These are phyloP conservation scores for Grammomys surdaster DNA, from an alignment of 2,113 vertebrate species.

Conservation along the genomic window DNA sequence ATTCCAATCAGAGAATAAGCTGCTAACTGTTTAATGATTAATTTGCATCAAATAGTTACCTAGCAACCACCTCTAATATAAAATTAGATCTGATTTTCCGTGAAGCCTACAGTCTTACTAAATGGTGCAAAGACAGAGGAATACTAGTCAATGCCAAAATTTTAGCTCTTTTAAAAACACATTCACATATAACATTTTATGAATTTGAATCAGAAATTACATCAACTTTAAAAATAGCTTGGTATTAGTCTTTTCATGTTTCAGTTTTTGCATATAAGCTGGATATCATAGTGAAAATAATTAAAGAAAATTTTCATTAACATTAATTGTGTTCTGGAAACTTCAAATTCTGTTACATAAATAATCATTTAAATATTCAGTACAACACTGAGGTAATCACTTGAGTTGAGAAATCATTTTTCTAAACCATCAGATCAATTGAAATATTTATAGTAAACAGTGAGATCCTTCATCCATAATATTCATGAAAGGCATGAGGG, in stretches of 20 bases:
- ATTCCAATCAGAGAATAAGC: constrained; percentile 64
- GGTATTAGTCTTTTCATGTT: constrained; percentile 12
- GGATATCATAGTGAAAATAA: neutral
- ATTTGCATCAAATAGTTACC: constrained; percentile 72
- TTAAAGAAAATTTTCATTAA: constrained; percentile 10
- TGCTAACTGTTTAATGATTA: constrained; percentile 75
- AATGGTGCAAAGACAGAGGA: constrained; percentile 41
- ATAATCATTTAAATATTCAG: neutral
- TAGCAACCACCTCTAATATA: constrained; percentile 79
- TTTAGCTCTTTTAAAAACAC: constrained; percentile 53
- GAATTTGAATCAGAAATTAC: neutral
- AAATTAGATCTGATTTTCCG: constrained; percentile 68
- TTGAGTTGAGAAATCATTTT: neutral
- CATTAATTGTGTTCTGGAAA: neutral
- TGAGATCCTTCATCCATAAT: neutral
- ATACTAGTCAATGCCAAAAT: constrained; percentile 28
- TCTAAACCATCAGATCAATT: constrained; percentile 19
- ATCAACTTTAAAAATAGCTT: neutral
- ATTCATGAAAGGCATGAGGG: neutral
- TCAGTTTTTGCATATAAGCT: neutral
- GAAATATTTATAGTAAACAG: neutral
- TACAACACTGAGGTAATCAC: neutral
- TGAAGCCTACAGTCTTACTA: constrained; percentile 60
- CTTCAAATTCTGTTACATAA: neutral
- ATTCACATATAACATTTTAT: neutral